phyloP scores from a whole-genome alignment of 1,140 invertebrate species.

The Pseudomyrmex pallidus region DNA sequence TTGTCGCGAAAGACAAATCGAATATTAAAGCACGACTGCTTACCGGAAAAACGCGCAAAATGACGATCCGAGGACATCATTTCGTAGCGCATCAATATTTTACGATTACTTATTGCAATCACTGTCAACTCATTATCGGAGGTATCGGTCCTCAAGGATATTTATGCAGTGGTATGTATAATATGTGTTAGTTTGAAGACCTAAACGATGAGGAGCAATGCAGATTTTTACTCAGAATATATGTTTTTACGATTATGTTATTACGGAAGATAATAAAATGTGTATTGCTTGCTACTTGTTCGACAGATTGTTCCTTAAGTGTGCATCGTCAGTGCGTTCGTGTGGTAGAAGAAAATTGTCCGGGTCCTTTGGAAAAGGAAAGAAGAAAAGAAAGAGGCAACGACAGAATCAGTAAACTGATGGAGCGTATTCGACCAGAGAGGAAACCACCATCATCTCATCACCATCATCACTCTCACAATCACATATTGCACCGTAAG shows the following conservation, averaged over 20 bases:
- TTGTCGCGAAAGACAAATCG: conserved; percentile 94
- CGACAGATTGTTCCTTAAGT: conserved; percentile 94
- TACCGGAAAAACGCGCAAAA: conserved; percentile 91
- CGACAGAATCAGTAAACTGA: conserved; percentile 90
- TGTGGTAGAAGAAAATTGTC: conserved; percentile 93
- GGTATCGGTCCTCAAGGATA: conserved; percentile 97
- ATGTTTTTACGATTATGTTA: background rate
- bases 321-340: conserved; percentile 94
- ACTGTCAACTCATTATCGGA: conserved; percentile 96
- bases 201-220: too few species aligned
- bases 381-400: conserved; percentile 88
- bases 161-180: conserved; percentile 92
- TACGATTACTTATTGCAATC: conserved; percentile 95
- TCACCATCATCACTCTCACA: conserved; percentile 80
- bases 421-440: conserved; percentile 90
- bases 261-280: background rate
- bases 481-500: conserved; percentile 81
- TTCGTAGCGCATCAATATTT: conserved; percentile 95
- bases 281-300: conserved; percentile 46
- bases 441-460: conserved; percentile 84
- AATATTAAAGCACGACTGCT: conserved; percentile 89
- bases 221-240: too few species aligned
- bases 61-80: conserved; percentile 94
- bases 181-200: background rate
- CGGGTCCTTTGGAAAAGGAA: conserved; percentile 89